phyloP scores from a whole-genome alignment of 2,888 invertebrate genomes.

The Tipula confusa region DNA sequence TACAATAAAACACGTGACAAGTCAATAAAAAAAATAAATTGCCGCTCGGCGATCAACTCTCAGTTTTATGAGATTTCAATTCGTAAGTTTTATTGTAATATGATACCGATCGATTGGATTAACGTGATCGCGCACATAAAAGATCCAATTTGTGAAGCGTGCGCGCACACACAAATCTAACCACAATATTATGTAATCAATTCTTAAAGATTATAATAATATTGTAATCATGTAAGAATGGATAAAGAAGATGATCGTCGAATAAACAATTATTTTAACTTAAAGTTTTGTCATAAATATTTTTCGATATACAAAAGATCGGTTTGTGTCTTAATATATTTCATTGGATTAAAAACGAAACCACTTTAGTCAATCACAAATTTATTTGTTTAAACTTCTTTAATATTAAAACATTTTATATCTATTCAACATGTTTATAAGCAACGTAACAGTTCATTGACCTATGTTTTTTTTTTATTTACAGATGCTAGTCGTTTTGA shows the following conservation, averaged over 20 bases:
- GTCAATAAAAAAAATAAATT: too few species aligned
- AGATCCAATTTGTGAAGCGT: neutral
- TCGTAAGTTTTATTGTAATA: neutral
- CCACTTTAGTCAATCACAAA: neutral
- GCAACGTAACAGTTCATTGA: neutral
- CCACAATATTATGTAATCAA: neutral
- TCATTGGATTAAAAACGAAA: slow-evolving; percentile 20
- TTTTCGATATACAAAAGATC: neutral
- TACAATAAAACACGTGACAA: neutral
- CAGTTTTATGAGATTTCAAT: too few species aligned
- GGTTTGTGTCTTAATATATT: neutral
- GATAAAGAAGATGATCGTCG: neutral
- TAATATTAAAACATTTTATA: neutral
- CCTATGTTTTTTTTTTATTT: neutral
- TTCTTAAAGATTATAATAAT: neutral
- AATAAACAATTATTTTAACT: neutral
- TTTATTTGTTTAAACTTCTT: neutral
- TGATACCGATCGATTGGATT: neutral
- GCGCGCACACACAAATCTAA: neutral
- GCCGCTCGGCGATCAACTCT: too few species aligned
- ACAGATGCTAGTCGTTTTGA: neutral
- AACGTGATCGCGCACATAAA: neutral
- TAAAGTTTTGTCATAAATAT: neutral
- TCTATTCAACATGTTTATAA: neutral
- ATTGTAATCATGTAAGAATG: neutral